Base-by-base conservation (phyloP, 2,113 vertebrate species). In the Pithys albifrons region DNA sequence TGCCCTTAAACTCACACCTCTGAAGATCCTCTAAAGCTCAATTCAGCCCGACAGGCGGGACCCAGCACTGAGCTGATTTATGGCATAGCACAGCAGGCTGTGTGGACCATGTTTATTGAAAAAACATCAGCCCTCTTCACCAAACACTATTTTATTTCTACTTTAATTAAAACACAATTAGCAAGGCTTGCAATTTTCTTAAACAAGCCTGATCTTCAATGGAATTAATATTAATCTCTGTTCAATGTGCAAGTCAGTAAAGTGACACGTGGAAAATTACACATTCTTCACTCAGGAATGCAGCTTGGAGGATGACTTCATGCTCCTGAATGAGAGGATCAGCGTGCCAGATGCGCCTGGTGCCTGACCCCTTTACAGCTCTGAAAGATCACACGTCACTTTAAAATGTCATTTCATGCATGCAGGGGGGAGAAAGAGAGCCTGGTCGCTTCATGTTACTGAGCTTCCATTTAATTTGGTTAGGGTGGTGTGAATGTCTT, bases 71-170 rank as follows among this genome's bases (percentile, higher is more conserved):
- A 79, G 12, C 28, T 88, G 78, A 72, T 76, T 79, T 51, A 88
- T 35, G 62, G 66, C 0, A 0, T 6, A 15, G 48, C 16, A 8
- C 62, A 39, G 22, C 0, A 0, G 43, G 39, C n/a, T 76, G 35
- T 4, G 22, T 19, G 73, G 27, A 51, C 33, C 0, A 0, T 69
- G 61, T 78, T 94, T 80, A 65, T 35, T 85, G 49, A 57, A 41
- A 45, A 6, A 85, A 45, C 11, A 39, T 5, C 73, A 76, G 48
- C 61, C 46, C n/a, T 57, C 31, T 85, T 52, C 29, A 79, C 71
- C 57, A 84, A 84, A 72, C 5, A 2, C 51, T 48, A 19, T 24
- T 84, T 70, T 35, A 12, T 49, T 82, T 67, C 72, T 35, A 22
- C 23, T n/a, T 94, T 46, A 92, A 93, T 80, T 94, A 76, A 86